Percentiles rank a stretch among this genome's conserved stretches.
These are phyloP conservation scores for Phania funesta DNA, from an alignment of 2,888 invertebrate species.

Conservation along the genomic window DNA sequence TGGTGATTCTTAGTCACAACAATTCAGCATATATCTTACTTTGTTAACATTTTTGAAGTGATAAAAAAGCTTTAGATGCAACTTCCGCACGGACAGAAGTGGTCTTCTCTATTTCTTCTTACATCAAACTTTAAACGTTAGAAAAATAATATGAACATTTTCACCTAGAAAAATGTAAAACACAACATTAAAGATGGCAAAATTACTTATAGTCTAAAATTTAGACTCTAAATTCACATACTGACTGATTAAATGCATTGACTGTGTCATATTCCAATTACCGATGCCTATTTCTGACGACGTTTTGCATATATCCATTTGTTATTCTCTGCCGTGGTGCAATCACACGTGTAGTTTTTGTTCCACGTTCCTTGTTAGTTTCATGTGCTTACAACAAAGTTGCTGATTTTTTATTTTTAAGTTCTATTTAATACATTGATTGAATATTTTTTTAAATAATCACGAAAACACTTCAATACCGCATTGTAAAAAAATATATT, in stretches of 20 bases:
- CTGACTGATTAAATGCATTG: neutral
- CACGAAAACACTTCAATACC: slow-evolving; percentile 42
- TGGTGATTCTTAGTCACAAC: too few relatives aligned
- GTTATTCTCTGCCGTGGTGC: neutral
- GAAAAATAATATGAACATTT: neutral
- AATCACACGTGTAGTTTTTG: neutral
- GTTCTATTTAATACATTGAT: neutral
- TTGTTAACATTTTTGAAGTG: too few relatives aligned
- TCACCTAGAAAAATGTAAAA: slow-evolving; percentile 1
- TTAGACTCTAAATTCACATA: slow-evolving; percentile 13
- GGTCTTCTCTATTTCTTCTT: neutral
- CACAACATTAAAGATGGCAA: neutral
- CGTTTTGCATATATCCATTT: neutral
- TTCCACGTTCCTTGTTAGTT: neutral
- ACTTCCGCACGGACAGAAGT: neutral
- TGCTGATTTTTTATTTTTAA: neutral
- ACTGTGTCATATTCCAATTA: neutral
- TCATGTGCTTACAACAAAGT: slow-evolving; percentile 1
- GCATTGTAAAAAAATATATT: slow-evolving; percentile 39
- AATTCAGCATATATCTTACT: too few relatives aligned
- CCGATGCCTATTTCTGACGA: neutral
- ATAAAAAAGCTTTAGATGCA: too few relatives aligned
- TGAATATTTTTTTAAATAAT: neutral
- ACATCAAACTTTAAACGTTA: neutral
- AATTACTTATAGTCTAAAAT: neutral